phyloP scores from a whole-genome alignment of 2,113 vertebrate genomes.

The Stigmatopora argus region DNA sequence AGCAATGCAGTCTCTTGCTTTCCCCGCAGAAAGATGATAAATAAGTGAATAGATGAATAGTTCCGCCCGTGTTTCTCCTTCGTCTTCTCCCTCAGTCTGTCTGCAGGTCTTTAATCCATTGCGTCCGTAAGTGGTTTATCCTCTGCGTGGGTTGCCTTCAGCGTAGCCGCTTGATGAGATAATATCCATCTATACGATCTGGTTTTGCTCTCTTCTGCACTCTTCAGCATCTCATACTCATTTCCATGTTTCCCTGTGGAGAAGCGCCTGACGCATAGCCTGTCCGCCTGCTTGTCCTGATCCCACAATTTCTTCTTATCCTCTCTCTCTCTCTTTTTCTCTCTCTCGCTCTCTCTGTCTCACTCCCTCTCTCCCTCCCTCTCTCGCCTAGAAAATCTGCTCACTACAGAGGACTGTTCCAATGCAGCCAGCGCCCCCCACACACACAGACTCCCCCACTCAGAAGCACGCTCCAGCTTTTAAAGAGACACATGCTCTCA shows the following conservation, averaged over 20 bases:
- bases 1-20: slow-evolving; percentile 57
- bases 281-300: slow-evolving; percentile 35
- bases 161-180: slow-evolving; percentile 44
- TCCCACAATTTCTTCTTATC: slow-evolving; percentile 49
- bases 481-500: slow-evolving; percentile 55
- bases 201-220: slow-evolving; percentile 32
- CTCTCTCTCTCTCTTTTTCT: slow-evolving; percentile 8
- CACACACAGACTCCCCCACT: slow-evolving; percentile 20
- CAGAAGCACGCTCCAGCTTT: slow-evolving; percentile 58
- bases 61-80: slow-evolving; percentile 27
- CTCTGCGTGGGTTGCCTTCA: slow-evolving; percentile 51
- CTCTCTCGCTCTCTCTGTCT: slow-evolving; percentile 28
- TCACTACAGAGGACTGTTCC: slow-evolving; percentile 68
- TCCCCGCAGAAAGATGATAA: slow-evolving; percentile 49
- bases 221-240: slow-evolving; percentile 53
- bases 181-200: slow-evolving; percentile 58
- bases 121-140: slow-evolving; percentile 69
- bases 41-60: slow-evolving; percentile 52
- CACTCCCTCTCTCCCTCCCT: slow-evolving; percentile 10
- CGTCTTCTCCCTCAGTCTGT: slow-evolving; percentile 37
- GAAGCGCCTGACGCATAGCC: slow-evolving; percentile 56
- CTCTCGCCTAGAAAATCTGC: slow-evolving; percentile 53
- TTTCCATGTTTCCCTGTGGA: slow-evolving; percentile 57
- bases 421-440: slow-evolving; percentile 45
- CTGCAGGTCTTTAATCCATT: slow-evolving; percentile 65